A percentile compares a stretch with the other conserved stretches of the same genome.
phyloP scores from a whole-genome alignment of 1,140 invertebrate genomes.

The Scaptomyza hsui region DNA sequence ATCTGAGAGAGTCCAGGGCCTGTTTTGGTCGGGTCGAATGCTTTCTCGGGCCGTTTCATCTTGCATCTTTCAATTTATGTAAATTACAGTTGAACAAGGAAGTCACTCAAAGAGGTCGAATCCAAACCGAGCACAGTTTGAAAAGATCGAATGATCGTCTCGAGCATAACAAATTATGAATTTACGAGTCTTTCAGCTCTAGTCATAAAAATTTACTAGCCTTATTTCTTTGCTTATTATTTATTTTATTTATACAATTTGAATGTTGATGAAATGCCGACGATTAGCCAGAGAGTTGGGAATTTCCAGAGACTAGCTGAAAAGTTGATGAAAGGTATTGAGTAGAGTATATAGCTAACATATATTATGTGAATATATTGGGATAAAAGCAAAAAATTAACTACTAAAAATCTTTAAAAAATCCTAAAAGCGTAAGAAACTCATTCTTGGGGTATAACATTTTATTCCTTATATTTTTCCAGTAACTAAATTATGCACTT shows the following conservation, averaged over 20 bases:
- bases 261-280: slow-evolving; percentile 7
- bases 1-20: slow-evolving; percentile 21
- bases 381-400: too few species aligned
- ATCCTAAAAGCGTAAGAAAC: too few species aligned
- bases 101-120: slow-evolving; percentile 37
- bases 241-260: slow-evolving; percentile 26
- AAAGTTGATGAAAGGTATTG: too few species aligned
- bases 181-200: slow-evolving; percentile 26
- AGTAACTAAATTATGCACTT: too few species aligned
- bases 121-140: background rate
- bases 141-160: slow-evolving; percentile 21
- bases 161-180: slow-evolving; percentile 45
- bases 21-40: slow-evolving; percentile 2
- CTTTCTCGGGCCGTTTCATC: slow-evolving; percentile 43
- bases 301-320: background rate
- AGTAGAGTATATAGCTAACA: too few species aligned
- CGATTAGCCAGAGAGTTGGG: background rate
- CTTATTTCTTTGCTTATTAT: slow-evolving; percentile 10
- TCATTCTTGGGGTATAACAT: too few species aligned
- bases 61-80: slow-evolving; percentile 47
- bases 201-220: slow-evolving; percentile 17
- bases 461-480: too few species aligned
- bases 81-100: slow-evolving; percentile 50
- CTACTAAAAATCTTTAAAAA: too few species aligned
- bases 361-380: too few species aligned